A percentile compares a stretch with the other conserved stretches of the same genome.
Evolutionary conservation across 2,113 vertebrate genomes (phyloP).

Genomic region (Zonotrichia leucophrys): DNA sequence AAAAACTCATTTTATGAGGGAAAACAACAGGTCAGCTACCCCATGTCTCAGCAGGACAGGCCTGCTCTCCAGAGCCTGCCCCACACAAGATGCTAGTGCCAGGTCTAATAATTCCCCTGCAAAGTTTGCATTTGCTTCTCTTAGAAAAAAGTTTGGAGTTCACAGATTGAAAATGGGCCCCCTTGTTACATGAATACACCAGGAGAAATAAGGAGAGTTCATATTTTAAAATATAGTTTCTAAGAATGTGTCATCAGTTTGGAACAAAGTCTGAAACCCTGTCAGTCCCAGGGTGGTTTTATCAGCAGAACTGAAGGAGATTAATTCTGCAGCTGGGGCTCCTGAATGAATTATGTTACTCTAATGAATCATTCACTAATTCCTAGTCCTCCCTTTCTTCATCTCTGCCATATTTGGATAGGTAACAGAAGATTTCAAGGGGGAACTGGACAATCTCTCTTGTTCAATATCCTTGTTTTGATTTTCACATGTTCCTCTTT

Average conservation of each 20-base stretch:
- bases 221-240: slow-evolving; percentile 8
- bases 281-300: slow-evolving; percentile 51
- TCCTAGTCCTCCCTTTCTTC: slow-evolving; percentile 5
- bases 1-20: neutral
- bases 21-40: neutral
- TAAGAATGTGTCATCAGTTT: slow-evolving; percentile 37
- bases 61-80: neutral
- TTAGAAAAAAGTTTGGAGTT: neutral
- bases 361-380: slow-evolving; percentile 37
- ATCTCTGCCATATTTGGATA: neutral
- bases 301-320: slow-evolving; percentile 43
- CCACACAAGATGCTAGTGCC: neutral
- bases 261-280: slow-evolving; percentile 45
- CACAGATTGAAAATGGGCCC: neutral
- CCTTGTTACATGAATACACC: neutral
- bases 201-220: neutral
- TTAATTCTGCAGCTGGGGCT: slow-evolving; percentile 42
- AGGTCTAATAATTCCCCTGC: neutral
- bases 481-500: slow-evolving; percentile 58
- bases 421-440: neutral
- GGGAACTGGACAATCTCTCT: slow-evolving; percentile 30
- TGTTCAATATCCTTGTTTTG: slow-evolving; percentile 43
- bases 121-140: neutral
- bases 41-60: neutral
- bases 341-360: slow-evolving; percentile 10